These are phyloP conservation scores for Radopholus similis DNA, from an alignment of 1,140 invertebrate genomes.

Conservation along the genomic window DNA sequence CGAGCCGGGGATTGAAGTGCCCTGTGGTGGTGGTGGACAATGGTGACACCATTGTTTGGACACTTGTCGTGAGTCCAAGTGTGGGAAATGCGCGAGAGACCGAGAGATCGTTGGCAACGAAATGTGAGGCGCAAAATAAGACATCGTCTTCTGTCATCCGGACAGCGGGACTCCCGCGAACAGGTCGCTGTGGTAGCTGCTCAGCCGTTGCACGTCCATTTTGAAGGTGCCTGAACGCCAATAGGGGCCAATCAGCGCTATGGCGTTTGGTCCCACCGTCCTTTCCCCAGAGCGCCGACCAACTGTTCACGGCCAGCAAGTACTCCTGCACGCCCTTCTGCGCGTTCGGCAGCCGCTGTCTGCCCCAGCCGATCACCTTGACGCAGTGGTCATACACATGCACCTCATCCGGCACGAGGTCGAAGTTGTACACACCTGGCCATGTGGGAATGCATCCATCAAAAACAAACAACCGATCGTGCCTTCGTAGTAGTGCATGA, in stretches of 20 bases:
- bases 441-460: background rate
- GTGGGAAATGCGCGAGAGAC: background rate
- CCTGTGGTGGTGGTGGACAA: background rate
- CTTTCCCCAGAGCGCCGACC: conserved; percentile 14
- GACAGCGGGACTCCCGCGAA: conserved; percentile 25
- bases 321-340: conserved; percentile 3
- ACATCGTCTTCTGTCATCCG: no score
- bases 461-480: background rate
- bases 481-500: conserved; percentile 33
- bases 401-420: conserved; percentile 4
- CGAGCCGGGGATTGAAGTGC: background rate
- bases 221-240: conserved; percentile 19
- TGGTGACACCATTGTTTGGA: no score
- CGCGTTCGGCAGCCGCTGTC: conserved; percentile 8
- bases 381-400: conserved; percentile 32
- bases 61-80: background rate
- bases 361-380: conserved; percentile 27
- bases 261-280: conserved; percentile 12
- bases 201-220: conserved; percentile 18
- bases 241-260: background rate
- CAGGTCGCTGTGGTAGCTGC: conserved; percentile 15
- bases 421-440: conserved; percentile 27
- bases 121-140: no score
- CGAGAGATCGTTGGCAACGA: no score
- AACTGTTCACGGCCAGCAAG: conserved; percentile 24